phyloP scores from a whole-genome alignment of 2,113 vertebrate genomes.

The Dipodomys stephensi region DNA sequence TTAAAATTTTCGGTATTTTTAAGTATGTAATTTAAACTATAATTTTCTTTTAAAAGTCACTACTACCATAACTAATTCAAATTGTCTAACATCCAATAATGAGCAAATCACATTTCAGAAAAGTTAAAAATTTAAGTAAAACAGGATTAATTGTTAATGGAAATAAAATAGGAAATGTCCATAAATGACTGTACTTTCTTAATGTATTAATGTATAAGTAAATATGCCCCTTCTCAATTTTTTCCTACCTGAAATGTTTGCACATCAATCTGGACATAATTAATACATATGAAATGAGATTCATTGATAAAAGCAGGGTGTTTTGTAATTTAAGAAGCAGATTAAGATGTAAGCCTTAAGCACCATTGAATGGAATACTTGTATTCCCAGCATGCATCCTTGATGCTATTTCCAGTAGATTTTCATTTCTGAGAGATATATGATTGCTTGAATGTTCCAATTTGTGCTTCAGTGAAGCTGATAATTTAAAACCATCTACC shows the following conservation, averaged over 20 bases:
- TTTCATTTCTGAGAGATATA: neutral
- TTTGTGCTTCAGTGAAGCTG: neutral
- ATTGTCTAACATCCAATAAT: conserved; percentile 31
- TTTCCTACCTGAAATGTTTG: neutral
- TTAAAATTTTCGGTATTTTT: conserved; percentile 39
- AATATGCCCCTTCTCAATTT: neutral
- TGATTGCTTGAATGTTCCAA: neutral
- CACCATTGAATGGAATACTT: neutral
- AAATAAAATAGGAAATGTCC: neutral
- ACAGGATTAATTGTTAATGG: neutral
- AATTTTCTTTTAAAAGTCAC: conserved; percentile 54
- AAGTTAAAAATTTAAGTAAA: conserved; percentile 31
- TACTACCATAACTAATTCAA: conserved; percentile 46
- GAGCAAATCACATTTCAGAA: neutral
- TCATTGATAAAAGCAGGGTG: neutral
- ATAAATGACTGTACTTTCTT: neutral
- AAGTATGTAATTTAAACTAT: conserved; percentile 52
- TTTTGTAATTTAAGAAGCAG: conserved; percentile 10
- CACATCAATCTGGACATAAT: neutral
- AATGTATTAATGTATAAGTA: conserved; percentile 50
- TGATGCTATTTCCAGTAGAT: neutral
- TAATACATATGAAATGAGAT: neutral
- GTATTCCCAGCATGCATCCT: too few species aligned
- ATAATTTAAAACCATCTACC: neutral
- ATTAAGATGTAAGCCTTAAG: neutral